Percentiles rank a stretch among this genome's conserved stretches.
Conservation (phyloP, 2,113 vertebrate species). For the Scartelaos histophorus region DNA sequence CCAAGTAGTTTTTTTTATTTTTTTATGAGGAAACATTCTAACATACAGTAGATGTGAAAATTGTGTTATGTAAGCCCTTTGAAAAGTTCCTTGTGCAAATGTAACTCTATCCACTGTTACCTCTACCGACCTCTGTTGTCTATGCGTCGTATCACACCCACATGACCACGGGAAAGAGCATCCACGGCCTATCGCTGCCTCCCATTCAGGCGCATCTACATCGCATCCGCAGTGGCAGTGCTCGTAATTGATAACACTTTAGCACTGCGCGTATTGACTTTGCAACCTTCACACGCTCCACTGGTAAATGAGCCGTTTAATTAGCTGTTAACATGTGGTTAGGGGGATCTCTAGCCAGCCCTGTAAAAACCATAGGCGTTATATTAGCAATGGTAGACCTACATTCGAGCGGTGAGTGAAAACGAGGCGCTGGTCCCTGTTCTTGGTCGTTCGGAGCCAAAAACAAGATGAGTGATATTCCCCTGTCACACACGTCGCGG, state of each 20-base stretch:
- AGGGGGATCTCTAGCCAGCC: conserved; percentile 4
- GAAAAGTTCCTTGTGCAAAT: background rate
- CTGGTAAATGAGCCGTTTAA: conserved; percentile 28
- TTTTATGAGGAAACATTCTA: too few relatives aligned
- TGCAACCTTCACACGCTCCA: background rate
- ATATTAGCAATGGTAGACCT: background rate
- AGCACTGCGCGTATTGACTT: background rate
- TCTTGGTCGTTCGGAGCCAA: background rate
- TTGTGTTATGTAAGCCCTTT: background rate
- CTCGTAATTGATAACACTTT: conserved; percentile 3
- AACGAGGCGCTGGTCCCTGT: background rate
- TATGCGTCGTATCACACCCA: background rate
- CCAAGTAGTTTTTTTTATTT: too few relatives aligned
- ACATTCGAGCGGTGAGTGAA: background rate
- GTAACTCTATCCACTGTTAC: too few relatives aligned
- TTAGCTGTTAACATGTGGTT: conserved; percentile 8
- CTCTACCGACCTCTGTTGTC: too few relatives aligned
- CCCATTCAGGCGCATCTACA: background rate
- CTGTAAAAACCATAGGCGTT: background rate
- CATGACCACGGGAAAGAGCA: background rate
- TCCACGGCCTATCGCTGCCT: background rate
- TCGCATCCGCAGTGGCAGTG: background rate
- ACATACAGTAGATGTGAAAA: too few relatives aligned
- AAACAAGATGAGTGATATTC: background rate
- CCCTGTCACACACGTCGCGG: background rate